These are phyloP conservation scores for Zosterops lateralis DNA, from an alignment of 2,113 vertebrate genomes.

Conservation along the genomic window DNA sequence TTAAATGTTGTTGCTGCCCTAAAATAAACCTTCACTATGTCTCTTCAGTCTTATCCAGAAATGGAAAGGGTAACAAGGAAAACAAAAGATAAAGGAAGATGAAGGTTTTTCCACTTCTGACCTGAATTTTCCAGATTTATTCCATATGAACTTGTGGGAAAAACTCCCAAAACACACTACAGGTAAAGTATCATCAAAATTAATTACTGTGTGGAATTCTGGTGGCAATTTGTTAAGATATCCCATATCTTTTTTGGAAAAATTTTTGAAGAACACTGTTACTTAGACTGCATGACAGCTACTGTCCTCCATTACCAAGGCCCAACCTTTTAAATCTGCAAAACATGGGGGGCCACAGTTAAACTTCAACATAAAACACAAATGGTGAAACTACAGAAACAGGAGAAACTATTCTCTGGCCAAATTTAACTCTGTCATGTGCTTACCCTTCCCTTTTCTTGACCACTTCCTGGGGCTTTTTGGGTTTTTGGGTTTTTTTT, in stretches of 20 bases:
- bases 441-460: not conserved
- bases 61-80: not conserved
- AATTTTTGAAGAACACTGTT: not conserved
- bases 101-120: not conserved
- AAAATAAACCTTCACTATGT: not conserved
- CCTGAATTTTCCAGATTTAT: not conserved
- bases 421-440: rapidly evolving
- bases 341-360: not conserved
- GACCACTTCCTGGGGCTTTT: not conserved
- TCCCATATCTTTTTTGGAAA: not conserved
- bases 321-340: not conserved
- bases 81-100: not conserved
- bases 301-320: not conserved
- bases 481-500: not conserved
- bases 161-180: not conserved
- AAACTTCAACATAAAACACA: not conserved
- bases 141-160: not conserved
- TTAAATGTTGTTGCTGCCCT: not conserved
- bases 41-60: not conserved
- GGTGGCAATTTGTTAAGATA: not conserved
- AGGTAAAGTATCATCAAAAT: not conserved
- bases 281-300: not conserved
- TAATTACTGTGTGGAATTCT: not conserved
- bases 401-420: not conserved
- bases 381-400: not conserved